Conservation (phyloP, 2,113 vertebrate species). For the Platysternon megacephalum region DNA sequence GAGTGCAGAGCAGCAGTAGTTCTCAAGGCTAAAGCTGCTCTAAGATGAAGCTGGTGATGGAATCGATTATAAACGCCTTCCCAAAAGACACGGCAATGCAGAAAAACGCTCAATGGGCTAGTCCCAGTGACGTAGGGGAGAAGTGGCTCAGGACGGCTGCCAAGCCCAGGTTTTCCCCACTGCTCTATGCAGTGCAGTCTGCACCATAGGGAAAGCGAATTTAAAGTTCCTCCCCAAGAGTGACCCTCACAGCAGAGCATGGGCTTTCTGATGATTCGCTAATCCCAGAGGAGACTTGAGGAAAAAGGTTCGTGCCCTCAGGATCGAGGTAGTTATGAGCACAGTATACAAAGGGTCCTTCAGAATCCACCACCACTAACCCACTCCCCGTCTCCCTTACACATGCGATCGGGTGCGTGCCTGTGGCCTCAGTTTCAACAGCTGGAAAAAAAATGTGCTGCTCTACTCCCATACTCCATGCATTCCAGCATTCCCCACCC, state of each 20-base stretch:
- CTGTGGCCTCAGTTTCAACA: background rate
- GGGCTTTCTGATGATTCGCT: fast-evolving
- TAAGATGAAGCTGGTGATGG: background rate
- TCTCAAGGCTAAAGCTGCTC: background rate
- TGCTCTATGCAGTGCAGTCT: background rate
- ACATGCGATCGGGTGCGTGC: fast-evolving
- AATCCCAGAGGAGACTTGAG: background rate
- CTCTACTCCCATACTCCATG: background rate
- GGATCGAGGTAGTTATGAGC: background rate
- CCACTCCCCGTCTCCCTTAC: too few species aligned
- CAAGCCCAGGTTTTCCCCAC: background rate
- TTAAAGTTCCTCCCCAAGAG: fast-evolving
- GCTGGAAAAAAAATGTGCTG: background rate
- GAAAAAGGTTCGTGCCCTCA: background rate
- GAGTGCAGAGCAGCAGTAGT: background rate
- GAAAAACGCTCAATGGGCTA: background rate
- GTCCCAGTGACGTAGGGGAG: background rate
- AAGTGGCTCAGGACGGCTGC: background rate
- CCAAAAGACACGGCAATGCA: background rate
- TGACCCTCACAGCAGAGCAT: fast-evolving
- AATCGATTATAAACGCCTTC: background rate
- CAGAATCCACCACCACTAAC: background rate
- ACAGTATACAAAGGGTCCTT: too few species aligned
- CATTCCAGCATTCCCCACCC: background rate
- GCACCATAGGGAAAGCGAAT: background rate